phyloP scores from a whole-genome alignment of 1,140 invertebrate species.

The Atopsyche davidsoni region DNA sequence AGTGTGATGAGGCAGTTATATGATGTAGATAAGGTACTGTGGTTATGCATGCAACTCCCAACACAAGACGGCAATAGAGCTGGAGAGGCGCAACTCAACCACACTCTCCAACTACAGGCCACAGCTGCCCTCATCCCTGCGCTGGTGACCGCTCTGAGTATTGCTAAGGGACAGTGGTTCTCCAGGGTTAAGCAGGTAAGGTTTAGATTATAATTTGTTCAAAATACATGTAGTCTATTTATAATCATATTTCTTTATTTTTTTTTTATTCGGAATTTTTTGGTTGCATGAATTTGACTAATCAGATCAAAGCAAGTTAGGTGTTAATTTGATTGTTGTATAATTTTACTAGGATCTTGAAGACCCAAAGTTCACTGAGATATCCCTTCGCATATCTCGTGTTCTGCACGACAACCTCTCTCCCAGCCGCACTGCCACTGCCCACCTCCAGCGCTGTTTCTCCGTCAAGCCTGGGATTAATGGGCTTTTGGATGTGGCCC shows the following conservation, averaged over 20 bases:
- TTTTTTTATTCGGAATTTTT: too few relatives aligned
- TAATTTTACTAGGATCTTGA: conserved; percentile 37
- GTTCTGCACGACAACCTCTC: conserved; percentile 69
- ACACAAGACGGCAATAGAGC: conserved; percentile 52
- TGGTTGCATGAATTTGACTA: conserved; percentile 4
- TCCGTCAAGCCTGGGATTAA: conserved; percentile 72
- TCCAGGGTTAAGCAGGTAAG: conserved; percentile 55
- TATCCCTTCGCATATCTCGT: conserved; percentile 57
- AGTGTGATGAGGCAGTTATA: conserved; percentile 43
- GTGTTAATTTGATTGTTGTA: neutral
- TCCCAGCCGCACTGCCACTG: conserved; percentile 58
- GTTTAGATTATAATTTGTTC: too few relatives aligned
- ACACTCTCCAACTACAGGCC: conserved; percentile 71
- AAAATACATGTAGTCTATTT: conserved; percentile 17
- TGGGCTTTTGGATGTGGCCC: conserved; percentile 69
- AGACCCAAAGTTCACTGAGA: conserved; percentile 45
- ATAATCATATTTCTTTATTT: conserved; percentile 23
- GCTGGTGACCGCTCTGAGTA: conserved; percentile 54
- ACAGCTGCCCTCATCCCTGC: conserved; percentile 65
- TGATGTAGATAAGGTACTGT: conserved; percentile 49
- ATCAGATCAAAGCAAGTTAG: neutral
- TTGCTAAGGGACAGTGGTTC: conserved; percentile 55
- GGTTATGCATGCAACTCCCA: conserved; percentile 48
- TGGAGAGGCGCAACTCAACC: conserved; percentile 73
- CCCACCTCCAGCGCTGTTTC: conserved; percentile 74